Evolutionary conservation across 2,113 vertebrate genomes (phyloP), one percentile per base, ranked within the genome.

Genomic region (Nesoenas mayeri): DNA sequence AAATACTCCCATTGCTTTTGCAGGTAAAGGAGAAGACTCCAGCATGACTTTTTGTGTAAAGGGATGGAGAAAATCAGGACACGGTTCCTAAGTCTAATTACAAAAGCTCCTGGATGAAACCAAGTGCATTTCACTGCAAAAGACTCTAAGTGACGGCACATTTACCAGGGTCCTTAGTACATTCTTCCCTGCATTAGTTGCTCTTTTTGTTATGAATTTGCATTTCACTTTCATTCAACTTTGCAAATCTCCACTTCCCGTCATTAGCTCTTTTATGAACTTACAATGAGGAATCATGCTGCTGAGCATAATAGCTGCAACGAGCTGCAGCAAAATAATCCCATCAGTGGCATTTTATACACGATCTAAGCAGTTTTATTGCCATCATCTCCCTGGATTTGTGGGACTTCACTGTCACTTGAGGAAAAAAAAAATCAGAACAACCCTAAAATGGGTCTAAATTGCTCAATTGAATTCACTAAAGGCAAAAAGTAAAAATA

Each of bases 291-390:
- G 82, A 90, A 91, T 84, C 89, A 60, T 36, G 94, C 70, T 72
- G 51, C 31, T 13, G 85, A 94, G 94, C 81, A 86, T 57, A 89
- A 93, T 56, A 96, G 96, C 72, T 89, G 90, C 90, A 79, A 92
- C 5, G 15, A 93, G 78, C 60, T 71, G 88, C 81, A 81, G 70
- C 69, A 72, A 94, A 95, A 89, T 69, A 84, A 91, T 79, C 91
- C 96, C 96, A 94, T 82, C 11, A 74, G 56, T 71, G 85, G 78
- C 78, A 44, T 53, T 91, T 89, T 74, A 61, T 38, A 13, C 5
- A 57, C 66, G 48, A 48, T 31, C 66, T 25, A 84, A 94, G 79
- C 53, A 47, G 47, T 81, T 91, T 75, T 66, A 67, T 61, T 81
- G 82, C 78, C 91, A 74, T 74, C 14, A 4, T 57, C 86, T 90